A percentile compares a stretch with the other conserved stretches of the same genome.
Evolutionary conservation across 2,888 invertebrate species (phyloP).

Genomic region (Parasteatoda lunata): DNA sequence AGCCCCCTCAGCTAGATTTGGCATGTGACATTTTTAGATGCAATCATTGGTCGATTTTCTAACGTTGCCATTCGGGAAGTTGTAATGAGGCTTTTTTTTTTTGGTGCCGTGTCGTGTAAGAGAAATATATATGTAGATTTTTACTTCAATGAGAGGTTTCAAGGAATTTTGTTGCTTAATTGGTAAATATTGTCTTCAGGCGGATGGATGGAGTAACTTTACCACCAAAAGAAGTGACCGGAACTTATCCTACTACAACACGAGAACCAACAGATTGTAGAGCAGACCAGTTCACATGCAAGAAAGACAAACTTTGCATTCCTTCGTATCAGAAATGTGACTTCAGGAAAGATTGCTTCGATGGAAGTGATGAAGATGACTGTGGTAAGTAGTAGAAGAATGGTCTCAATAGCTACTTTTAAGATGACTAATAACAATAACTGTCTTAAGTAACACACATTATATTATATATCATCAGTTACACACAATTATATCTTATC

Average conservation of each 20-base stretch:
- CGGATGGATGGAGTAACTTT: constrained; percentile 15
- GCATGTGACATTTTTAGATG: too few species aligned
- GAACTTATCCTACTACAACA: neutral
- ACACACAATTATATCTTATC: neutral
- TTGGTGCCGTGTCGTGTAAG: too few species aligned
- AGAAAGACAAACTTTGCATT: constrained; percentile 44
- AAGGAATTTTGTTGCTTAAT: too few species aligned
- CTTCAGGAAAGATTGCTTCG: constrained; percentile 60
- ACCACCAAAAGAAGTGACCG: constrained; percentile 32
- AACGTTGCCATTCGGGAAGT: too few species aligned
- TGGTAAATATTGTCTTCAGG: constrained; percentile 6
- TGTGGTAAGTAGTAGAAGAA: constrained; percentile 43
- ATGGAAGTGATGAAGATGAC: constrained; percentile 60
- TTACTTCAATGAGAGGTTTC: neutral
- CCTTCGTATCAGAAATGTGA: constrained; percentile 43
- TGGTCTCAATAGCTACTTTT: neutral
- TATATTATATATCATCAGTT: neutral
- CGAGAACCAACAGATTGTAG: constrained; percentile 11
- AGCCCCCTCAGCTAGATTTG: too few species aligned
- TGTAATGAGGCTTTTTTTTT: too few species aligned
- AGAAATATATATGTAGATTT: too few species aligned
- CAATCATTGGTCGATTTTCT: too few species aligned
- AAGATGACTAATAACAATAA: neutral
- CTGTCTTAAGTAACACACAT: neutral
- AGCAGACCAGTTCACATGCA: constrained; percentile 33